Percentiles rank a stretch among this genome's conserved stretches.
phyloP scores from a whole-genome alignment of 2,797 vertebrate species.

The Xenops minutus region DNA sequence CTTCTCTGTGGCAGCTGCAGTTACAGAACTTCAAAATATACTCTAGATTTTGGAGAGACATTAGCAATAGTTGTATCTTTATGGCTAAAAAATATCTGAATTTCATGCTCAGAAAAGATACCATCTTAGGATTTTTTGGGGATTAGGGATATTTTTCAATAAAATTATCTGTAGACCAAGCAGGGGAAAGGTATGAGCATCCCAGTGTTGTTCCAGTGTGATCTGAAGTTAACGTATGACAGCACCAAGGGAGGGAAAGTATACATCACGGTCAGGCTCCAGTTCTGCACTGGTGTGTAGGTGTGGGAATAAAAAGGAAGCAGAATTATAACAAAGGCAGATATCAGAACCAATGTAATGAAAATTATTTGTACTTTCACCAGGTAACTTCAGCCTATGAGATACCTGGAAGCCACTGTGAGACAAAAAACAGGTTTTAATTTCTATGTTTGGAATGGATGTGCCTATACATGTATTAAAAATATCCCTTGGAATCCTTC shows the following conservation, averaged over 20 bases:
- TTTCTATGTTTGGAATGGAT: not conserved
- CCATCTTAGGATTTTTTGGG: fast-evolving
- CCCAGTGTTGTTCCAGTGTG: not conserved
- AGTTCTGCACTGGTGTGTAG: not conserved
- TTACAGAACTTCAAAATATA: not conserved
- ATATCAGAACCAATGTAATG: not conserved
- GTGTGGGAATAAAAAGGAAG: not conserved
- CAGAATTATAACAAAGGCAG: not conserved
- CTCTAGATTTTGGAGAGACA: not conserved
- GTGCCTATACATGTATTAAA: not conserved
- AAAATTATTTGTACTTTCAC: not conserved
- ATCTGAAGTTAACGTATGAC: not conserved
- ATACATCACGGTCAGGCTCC: not conserved
- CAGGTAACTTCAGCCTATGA: not conserved
- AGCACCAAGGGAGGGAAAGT: not conserved
- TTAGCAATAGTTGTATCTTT: not conserved
- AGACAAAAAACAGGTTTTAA: not conserved
- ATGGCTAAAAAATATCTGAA: not conserved
- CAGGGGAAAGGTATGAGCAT: not conserved
- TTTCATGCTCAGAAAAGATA: not conserved
- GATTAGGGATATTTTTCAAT: not conserved
- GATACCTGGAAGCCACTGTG: not conserved
- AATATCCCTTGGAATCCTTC: not conserved
- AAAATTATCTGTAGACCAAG: not conserved
- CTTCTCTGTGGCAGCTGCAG: not conserved